Base-by-base conservation (phyloP, 1,140 invertebrate genomes). In the Heliconius congener region DNA sequence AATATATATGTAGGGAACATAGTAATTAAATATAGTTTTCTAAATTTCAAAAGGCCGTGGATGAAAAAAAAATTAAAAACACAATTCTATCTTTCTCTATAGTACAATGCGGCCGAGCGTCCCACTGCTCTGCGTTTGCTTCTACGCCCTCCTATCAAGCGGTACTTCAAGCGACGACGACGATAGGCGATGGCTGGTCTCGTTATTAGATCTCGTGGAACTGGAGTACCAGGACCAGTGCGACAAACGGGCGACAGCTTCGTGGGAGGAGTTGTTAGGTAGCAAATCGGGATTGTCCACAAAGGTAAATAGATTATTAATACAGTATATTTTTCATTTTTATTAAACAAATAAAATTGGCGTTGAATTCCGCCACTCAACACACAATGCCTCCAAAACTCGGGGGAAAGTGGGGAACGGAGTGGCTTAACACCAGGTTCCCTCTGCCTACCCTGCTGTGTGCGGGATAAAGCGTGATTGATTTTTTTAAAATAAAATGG, bases 201-300 rank as follows among this genome's bases (percentile, higher is more conserved):
- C 91, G 2, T 77, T 92, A 8, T 80, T 94, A 1, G 90, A 90
- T 16, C 81, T 94, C 8, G 88, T 94, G 8, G 91, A 94, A 57
- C 66, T 93, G 73, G 92, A 94, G 71, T 93, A 92, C 52, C 87
- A 90, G 57, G 91, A 93, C 73, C 86, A 89, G 60, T 93, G 92
- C 76, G 89, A 89, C 9, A 82, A 90, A 39, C 82, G 91, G 66
- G 91, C 91, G 8, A 83, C 82, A 18, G 91, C 92, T 2, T 74
- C 87, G 16, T 94, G 92, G 92, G 85, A 88, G 19, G 92, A 93
- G 77, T 85, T 94, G 0, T 81, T 83, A 11, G 91, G 91, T 3
- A 81, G 77, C 77, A 85, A 72, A 34, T 90, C 89, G 76, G 91
- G 89, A n/a, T 76, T 92, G 34, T 83, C 89, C 16, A 83, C 81